These are phyloP conservation scores for Eidolon dupreanum DNA, from an alignment of 2,797 vertebrate genomes.

Conservation along the genomic window DNA sequence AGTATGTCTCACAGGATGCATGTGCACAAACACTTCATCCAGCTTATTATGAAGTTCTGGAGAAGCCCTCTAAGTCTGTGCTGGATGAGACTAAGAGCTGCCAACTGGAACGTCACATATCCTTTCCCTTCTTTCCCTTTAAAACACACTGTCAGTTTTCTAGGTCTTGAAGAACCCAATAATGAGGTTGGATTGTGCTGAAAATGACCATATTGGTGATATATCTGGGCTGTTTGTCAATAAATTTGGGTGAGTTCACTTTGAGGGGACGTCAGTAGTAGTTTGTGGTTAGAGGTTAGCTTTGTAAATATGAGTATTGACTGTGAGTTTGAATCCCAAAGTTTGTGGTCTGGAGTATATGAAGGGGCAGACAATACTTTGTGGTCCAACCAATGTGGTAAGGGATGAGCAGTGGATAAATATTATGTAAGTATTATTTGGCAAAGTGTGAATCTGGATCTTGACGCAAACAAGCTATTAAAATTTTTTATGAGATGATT, in stretches of 20 bases:
- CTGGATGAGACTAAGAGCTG: neutral
- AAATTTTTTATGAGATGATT: neutral
- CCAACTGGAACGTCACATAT: neutral
- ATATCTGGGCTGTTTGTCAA: neutral
- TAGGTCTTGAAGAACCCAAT: neutral
- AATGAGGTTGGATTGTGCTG: neutral
- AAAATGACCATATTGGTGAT: neutral
- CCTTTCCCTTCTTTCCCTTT: neutral
- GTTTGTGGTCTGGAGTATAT: neutral
- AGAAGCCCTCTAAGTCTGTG: neutral
- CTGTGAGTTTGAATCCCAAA: neutral
- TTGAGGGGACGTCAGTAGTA: too few relatives aligned
- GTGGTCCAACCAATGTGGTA: neutral
- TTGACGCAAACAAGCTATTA: neutral
- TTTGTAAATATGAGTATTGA: neutral
- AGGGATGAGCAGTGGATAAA: neutral
- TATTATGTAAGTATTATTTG: slow-evolving; percentile 8
- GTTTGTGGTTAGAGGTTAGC: neutral
- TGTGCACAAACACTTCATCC: neutral
- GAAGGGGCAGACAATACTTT: neutral
- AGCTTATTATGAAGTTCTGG: neutral
- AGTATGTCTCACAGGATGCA: neutral
- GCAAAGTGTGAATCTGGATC: neutral
- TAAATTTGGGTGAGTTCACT: neutral
- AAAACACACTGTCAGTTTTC: neutral